phyloP scores from a whole-genome alignment of 2,888 invertebrate genomes.

The Leptopterna dolabrata region DNA sequence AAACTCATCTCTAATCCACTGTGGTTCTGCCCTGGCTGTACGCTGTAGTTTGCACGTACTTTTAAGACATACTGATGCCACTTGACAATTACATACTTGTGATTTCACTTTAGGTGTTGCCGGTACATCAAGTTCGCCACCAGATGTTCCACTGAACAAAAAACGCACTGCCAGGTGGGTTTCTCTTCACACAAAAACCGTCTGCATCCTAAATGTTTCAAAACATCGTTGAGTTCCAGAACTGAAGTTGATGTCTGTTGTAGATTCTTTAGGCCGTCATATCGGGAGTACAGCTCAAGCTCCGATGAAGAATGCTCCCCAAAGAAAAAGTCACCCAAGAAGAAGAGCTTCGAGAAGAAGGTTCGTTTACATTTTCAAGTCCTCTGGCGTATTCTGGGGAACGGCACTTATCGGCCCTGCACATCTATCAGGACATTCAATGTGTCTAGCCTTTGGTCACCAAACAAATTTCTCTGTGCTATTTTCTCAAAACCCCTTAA shows the following conservation, averaged over 20 bases:
- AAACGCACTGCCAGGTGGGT: constrained; percentile 27
- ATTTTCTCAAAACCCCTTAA: no score
- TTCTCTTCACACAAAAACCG: not conserved
- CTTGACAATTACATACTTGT: no score
- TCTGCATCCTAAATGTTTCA: not conserved
- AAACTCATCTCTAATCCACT: no score
- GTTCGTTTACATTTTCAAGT: no score
- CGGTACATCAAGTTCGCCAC: not conserved
- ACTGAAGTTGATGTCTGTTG: not conserved
- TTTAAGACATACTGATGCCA: no score
- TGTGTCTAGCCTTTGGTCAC: no score
- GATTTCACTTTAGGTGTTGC: not conserved
- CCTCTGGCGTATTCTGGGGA: no score
- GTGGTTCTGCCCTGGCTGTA: no score
- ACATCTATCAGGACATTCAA: no score
- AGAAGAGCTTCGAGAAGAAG: not conserved
- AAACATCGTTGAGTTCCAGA: not conserved
- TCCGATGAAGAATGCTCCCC: not conserved
- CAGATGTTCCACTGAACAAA: not conserved
- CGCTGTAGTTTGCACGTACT: no score
- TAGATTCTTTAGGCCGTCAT: constrained; percentile 39
- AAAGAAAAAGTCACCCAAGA: not conserved
- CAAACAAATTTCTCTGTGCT: no score
- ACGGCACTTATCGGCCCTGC: no score
- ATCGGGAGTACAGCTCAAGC: constrained; percentile 31